phyloP scores from a whole-genome alignment of 2,113 vertebrate genomes.

The Axis porcinus region DNA sequence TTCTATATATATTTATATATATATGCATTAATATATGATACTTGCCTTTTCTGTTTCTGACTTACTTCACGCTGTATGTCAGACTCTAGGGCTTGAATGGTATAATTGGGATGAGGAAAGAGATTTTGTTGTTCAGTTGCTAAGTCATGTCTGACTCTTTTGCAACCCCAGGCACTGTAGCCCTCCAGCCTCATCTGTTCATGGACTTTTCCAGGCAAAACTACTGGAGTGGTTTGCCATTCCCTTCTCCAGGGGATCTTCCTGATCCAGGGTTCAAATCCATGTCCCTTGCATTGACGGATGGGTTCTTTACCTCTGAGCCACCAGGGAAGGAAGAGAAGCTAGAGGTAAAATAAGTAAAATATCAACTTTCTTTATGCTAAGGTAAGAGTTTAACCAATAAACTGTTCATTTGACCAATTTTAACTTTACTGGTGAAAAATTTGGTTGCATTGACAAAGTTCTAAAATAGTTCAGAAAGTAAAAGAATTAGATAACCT shows the following conservation, averaged over 20 bases:
- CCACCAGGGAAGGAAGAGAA: background rate
- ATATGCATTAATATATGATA: background rate
- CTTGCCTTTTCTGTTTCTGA: background rate
- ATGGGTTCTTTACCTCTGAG: background rate
- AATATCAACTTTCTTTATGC: background rate
- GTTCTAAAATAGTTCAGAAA: background rate
- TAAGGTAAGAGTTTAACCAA: background rate
- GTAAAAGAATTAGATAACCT: background rate
- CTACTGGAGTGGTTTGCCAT: background rate
- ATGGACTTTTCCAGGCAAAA: background rate
- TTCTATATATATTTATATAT: no score
- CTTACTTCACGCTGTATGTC: background rate
- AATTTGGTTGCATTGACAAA: background rate
- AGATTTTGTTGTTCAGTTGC: background rate
- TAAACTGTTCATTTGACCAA: background rate
- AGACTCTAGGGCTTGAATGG: background rate
- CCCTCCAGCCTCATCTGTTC: background rate
- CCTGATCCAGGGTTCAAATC: background rate
- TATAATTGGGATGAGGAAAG: background rate
- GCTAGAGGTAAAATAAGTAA: background rate
- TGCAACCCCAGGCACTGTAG: background rate
- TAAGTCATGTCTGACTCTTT: fast-evolving
- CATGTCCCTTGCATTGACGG: background rate
- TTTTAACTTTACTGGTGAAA: background rate
- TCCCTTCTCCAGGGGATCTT: background rate